Evolutionary conservation across 2,113 vertebrate genomes (phyloP).

Genomic region (Apaloderma vittatum): DNA sequence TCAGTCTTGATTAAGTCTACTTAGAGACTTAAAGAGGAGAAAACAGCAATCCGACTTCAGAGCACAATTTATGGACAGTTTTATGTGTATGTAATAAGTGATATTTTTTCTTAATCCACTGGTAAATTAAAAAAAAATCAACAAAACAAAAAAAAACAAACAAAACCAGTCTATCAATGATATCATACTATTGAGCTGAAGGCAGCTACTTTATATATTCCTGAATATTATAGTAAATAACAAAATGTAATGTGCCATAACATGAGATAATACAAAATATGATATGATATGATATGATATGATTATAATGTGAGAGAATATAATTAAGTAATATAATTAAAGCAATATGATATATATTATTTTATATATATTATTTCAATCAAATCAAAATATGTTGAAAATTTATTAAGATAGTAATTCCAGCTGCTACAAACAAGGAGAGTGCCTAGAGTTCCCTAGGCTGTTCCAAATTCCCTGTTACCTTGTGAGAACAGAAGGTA

Average conservation of each 20-base stretch:
- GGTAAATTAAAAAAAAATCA: not conserved
- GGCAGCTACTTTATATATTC: not conserved
- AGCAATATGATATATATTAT: too few species aligned
- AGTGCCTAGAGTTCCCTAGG: not conserved
- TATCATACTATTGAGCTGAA: not conserved
- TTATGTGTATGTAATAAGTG: not conserved
- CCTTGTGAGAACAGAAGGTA: not conserved
- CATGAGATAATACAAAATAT: too few species aligned
- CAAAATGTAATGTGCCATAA: too few species aligned
- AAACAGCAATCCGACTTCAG: not conserved
- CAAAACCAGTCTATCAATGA: not conserved
- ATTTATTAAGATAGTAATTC: not conserved
- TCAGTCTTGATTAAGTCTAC: not conserved
- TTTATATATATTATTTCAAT: not conserved
- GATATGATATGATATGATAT: too few species aligned
- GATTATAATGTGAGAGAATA: too few species aligned
- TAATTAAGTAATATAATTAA: too few species aligned
- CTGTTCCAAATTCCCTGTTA: not conserved
- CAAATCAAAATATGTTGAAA: not conserved
- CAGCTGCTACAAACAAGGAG: not conserved
- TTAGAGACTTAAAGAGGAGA: not conserved
- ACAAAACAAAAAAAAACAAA: too few species aligned
- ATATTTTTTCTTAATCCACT: not conserved
- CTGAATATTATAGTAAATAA: not conserved
- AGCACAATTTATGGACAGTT: not conserved